A percentile compares a stretch with the other conserved stretches of the same genome.
These are phyloP conservation scores for Lithosia quadra DNA, from an alignment of 2,888 invertebrate species.

Conservation along the genomic window DNA sequence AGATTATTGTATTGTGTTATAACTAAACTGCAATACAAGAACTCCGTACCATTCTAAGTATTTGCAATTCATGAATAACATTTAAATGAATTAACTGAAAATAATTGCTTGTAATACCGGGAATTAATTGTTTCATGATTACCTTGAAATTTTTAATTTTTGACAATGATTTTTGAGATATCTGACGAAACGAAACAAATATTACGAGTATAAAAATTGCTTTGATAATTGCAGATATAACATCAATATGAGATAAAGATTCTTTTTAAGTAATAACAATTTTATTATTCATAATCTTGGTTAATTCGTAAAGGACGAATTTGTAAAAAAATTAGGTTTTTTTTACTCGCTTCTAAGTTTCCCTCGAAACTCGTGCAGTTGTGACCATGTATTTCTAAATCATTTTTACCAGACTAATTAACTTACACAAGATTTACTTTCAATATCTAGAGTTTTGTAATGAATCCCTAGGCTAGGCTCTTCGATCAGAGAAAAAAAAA, in stretches of 20 bases:
- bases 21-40: constrained; percentile 10
- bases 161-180: too few species aligned
- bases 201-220: too few species aligned
- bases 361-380: background rate
- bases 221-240: background rate
- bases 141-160: background rate
- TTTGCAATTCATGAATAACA: constrained; percentile 18
- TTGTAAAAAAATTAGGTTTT: too few species aligned
- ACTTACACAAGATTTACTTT: background rate
- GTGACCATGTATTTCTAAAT: background rate
- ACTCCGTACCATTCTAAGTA: background rate
- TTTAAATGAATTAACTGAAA: constrained; percentile 7
- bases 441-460: background rate
- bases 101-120: constrained; percentile 2
- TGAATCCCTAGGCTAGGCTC: background rate
- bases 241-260: background rate
- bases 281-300: too few species aligned
- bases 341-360: background rate
- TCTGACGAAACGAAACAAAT: too few species aligned
- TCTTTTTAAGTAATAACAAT: too few species aligned
- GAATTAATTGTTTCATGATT: background rate
- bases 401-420: background rate
- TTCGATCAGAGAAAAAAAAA: too few species aligned
- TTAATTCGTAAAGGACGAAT: background rate
- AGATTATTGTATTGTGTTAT: background rate